phyloP scores from a whole-genome alignment of 2,888 invertebrate genomes.

The Portevinia maculata region DNA sequence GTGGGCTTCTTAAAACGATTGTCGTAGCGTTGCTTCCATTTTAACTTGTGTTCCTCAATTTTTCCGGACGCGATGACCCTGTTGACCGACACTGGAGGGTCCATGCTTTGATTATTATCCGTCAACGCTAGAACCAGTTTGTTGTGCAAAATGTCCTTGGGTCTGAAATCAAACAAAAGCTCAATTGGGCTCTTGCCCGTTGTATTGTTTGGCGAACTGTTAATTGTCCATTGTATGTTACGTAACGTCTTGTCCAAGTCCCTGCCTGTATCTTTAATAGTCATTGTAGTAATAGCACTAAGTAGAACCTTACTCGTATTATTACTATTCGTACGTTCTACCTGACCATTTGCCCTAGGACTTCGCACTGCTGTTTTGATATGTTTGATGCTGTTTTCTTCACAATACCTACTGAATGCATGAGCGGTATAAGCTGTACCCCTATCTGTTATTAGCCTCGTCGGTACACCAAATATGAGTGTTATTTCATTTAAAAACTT shows the following conservation, averaged over 20 bases:
- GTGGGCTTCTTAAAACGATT: not conserved
- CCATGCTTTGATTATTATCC: too few relatives aligned
- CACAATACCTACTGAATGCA: not conserved
- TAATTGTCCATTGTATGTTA: too few relatives aligned
- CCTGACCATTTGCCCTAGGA: slow-evolving; percentile 67
- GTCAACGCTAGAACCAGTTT: not conserved
- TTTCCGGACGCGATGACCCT: slow-evolving; percentile 1
- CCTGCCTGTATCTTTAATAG: slow-evolving; percentile 47
- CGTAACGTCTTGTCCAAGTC: slow-evolving; percentile 9
- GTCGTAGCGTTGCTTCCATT: not conserved
- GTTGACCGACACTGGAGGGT: not conserved
- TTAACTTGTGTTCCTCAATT: slow-evolving; percentile 22
- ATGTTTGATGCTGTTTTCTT: slow-evolving; percentile 12
- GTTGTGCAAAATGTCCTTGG: slow-evolving; percentile 24
- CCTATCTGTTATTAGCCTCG: not conserved
- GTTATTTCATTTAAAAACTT: not conserved
- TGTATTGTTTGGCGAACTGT: slow-evolving; percentile 4
- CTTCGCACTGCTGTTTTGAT: slow-evolving; percentile 27
- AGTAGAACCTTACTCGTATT: slow-evolving; percentile 16
- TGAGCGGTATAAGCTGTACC: not conserved
- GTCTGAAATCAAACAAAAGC: slow-evolving; percentile 47
- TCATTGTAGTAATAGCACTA: slow-evolving; percentile 25
- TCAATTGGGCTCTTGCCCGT: slow-evolving; percentile 7
- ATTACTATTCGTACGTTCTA: too few relatives aligned
- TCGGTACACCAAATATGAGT: not conserved